Percentiles rank a stretch among this genome's conserved stretches.
Evolutionary conservation across 2,888 invertebrate genomes (phyloP).

Genomic region (Anthophora plumipes): DNA sequence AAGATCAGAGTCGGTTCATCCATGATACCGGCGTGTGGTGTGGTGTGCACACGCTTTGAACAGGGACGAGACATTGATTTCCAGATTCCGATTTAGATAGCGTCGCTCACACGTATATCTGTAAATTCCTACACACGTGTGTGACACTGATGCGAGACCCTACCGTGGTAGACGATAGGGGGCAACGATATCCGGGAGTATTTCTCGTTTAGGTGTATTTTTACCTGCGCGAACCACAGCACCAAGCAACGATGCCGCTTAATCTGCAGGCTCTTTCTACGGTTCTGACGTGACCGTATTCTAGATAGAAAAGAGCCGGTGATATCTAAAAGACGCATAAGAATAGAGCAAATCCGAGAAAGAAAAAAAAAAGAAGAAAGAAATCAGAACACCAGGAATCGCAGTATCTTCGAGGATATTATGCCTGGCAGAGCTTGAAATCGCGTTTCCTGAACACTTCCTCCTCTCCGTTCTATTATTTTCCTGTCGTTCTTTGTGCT

Average conservation of each 20-base stretch:
- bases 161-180: conserved; percentile 5
- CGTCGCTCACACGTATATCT: conserved; percentile 32
- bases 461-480: conserved; percentile 53
- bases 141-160: conserved; percentile 15
- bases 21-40: background rate
- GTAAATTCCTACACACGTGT: conserved; percentile 26
- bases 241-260: conserved; percentile 16
- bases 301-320: conserved; percentile 28
- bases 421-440: conserved; percentile 61
- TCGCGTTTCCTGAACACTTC: conserved; percentile 49
- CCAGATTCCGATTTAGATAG: conserved; percentile 77
- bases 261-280: conserved; percentile 15
- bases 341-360: conserved; percentile 27
- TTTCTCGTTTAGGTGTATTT: conserved; percentile 35
- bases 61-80: conserved; percentile 74
- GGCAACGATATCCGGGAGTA: conserved; percentile 24
- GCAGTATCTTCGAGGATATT: conserved; percentile 64
- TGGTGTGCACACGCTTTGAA: conserved; percentile 22
- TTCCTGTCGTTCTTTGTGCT: conserved; percentile 43
- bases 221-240: conserved; percentile 7
- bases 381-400: conserved; percentile 63
- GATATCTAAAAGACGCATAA: conserved; percentile 32
- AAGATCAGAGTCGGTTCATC: conserved; percentile 15
- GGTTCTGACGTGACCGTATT: conserved; percentile 21
- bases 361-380: too few relatives aligned